Base-by-base conservation (phyloP, 64 coral and sea anemone species). In the Actinia equina region DNA sequence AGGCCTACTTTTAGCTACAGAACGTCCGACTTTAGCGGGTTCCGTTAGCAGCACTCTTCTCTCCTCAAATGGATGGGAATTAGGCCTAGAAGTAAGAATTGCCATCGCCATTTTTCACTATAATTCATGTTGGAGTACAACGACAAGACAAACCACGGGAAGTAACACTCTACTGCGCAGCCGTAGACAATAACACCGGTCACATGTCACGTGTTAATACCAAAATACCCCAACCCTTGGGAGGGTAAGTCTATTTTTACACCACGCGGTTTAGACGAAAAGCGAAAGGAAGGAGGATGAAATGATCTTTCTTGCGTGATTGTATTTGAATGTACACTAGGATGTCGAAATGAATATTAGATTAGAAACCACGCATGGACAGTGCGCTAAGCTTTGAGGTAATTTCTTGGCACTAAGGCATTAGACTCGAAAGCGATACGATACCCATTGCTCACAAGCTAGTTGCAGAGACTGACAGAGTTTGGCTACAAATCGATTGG, bases 41-140 rank as follows among this genome's bases (percentile, higher is more conserved):
- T 99, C 97, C 43, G 90, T 91, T 13, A 99, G 49, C 52, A 88
- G 44, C 77, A 95, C 85, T 90, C 86, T 92, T 71, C 97, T 87
- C 64, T 99, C 97, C 71, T 99, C 93, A 93, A 99, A 99, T 17
- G 91, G 87, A 87, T 99, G 97, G 22, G 97, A 99, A 78, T 99
- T 99, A 10, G 97, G 91, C 52, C 97, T 85, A 51, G 97, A 92
- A 83, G 90, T 99, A 84, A 99, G 94, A 90, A 99, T 86, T 94
- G 93, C 97, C 97, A 99, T 94, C 91, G 97, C 97, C 93, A 95
- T 95, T 90, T 96, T 90, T 83, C 88, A 84, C 83, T 85, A 57
- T 63, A 85, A 85, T 43, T 85, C 83, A 85, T 85, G 83, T 85
- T 85, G 83, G n/a, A 45, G 59, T 81, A 49, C 78, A 81, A 81